Evolutionary conservation across 1,140 invertebrate species (phyloP), one percentile per base, ranked within the genome.

Genomic region (Pogonognathellus flavescens): DNA sequence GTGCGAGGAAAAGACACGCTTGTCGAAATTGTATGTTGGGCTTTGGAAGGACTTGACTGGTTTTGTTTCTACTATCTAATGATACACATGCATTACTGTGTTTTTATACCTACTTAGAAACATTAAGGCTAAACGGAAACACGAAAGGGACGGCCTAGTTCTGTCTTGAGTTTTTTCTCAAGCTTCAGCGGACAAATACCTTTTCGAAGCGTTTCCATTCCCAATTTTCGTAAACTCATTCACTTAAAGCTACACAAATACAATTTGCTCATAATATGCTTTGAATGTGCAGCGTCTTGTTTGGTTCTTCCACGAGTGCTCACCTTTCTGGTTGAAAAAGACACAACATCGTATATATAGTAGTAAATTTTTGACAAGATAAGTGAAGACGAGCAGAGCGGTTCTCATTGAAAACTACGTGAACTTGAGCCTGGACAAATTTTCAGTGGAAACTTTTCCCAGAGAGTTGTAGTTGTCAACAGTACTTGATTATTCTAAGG

Each of bases 401-500:
- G 10, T 20, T 25, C 60, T 31, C 66, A 76, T 76, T 50, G 70
- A 76, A 76, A 66, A 66, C 62, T 76, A 50, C 70, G 31, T 76
- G 70, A 76, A 76, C 70, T 76, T 76, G 70, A 76, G 41, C 1
- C 70, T 57, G 53, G 16, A 18, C 41, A 4, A 8, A 7, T 49
- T 50, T 76, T 14, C 16, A 11, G 4, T 5, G 16, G 10, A 14
- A 76, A 76, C 70, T 76, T 76, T 76, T 76, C 13, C 62, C n/a
- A 25, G 41, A 41, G 41, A 76, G 31, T 76, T 76, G 70, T 76
- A 76, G 31, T 76, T 76, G 70, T 76, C 70, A 76, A 76, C 70
- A 18, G 25, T 50, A 5, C 70, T 76, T 31, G 41, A 76, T 76
- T 76, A 76, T 76, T 76, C 70, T 16, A 76, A n/a, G 41, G 31